Evolutionary conservation across 2,113 vertebrate species (phyloP), one percentile per base, ranked within the genome.

Genomic region (Lophius piscatorius): DNA sequence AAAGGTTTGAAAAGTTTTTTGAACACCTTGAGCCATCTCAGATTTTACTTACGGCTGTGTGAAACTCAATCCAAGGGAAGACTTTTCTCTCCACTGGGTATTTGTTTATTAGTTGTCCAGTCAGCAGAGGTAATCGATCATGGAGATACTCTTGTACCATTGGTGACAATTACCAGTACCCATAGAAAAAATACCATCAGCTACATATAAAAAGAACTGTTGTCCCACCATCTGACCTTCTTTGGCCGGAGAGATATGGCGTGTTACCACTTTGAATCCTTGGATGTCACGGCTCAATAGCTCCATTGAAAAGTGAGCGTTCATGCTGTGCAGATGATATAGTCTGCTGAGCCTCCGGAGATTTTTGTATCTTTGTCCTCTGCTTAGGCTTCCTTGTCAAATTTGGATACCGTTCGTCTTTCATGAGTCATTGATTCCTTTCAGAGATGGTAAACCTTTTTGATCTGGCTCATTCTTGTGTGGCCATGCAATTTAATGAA

Each of bases 361-460:
- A 76, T 71, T 78, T 52, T 50, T 76, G 28, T 55, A 46, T 55
- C 47, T 57, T 56, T 78, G 29, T 78, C 50, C 56, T 66, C 62
- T 42, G 57, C 46, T 46, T 56, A 42, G 47, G 40, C 62, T 72
- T 74, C 57, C 50, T 70, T 31, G 16, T 63, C 77, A 73, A 86
- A 82, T 74, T 73, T 82, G 76, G 70, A 70, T 71, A 33, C 57
- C 38, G 57, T 78, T 76, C 82, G 56, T 45, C 74, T 70, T 76
- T 82, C 74, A 75, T 74, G 82, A 88, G 45, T 79, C 71, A 61
- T 74, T 81, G 84, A 57, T 64, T 85, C 76, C 46, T 82, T 80
- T 80, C 63, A 79, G 51, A 64, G 61, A 69, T 63, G 62, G 70
- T 48, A 73, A 80, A 78, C 66, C 64, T 35, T 61, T 66, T 66